Evolutionary conservation across 2,113 vertebrate genomes (phyloP).

Genomic region (Cyphomyrus discorhynchus): DNA sequence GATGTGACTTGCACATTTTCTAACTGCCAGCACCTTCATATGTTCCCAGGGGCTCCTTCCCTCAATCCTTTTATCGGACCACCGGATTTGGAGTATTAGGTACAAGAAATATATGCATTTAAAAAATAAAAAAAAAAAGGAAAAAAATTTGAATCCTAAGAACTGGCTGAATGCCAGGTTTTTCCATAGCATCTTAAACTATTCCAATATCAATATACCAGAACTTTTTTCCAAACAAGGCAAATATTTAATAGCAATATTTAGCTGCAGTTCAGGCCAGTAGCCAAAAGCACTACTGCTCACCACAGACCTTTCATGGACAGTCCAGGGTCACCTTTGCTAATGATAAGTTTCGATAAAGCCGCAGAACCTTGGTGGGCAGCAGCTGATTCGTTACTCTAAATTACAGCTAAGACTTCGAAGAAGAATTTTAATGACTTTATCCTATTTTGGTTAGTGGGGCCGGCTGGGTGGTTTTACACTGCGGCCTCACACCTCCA

Average conservation of each 20-base stretch:
- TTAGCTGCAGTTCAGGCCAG: constrained; percentile 12
- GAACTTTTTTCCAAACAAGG: constrained; percentile 18
- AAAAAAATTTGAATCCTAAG: background rate
- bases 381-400: background rate
- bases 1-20: background rate
- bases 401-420: background rate
- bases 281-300: constrained; percentile 15
- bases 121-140: background rate
- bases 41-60: constrained; percentile 11
- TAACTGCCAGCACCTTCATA: constrained; percentile 19
- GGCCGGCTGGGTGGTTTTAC: background rate
- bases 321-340: background rate
- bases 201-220: constrained; percentile 23
- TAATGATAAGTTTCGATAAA: background rate
- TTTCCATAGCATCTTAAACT: constrained; percentile 17
- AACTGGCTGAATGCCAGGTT: constrained; percentile 16
- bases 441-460: background rate
- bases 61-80: constrained; percentile 16
- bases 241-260: constrained; percentile 22
- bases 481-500: background rate
- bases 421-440: background rate
- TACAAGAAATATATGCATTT: background rate
- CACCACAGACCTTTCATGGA: background rate
- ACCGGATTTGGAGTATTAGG: constrained; percentile 15
- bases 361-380: background rate